Evolutionary conservation across 2,797 vertebrate species (phyloP), one percentile per base, ranked within the genome.

Genomic region (Onychomys arenicola): DNA sequence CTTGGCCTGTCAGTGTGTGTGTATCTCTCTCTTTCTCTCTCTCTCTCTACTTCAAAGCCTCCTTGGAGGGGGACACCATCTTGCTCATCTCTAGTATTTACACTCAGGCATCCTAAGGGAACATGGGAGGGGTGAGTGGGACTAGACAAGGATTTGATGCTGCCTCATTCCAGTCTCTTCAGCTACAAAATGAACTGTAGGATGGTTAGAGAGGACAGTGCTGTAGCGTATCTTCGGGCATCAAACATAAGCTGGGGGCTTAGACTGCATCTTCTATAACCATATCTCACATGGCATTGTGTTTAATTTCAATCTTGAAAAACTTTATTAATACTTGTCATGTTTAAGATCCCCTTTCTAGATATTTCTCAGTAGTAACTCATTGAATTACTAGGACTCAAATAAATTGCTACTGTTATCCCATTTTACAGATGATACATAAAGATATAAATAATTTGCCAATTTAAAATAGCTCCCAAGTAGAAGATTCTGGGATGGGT

Each of bases 311-410:
- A 80, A 59, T 10, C 52, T n/a, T 46, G 49, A 76, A 81, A 65
- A 8, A 61, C 9, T 89, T 71, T 52, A 43, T n/a, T 69, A 78
- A 80, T 75, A 52, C 7, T 94, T 34, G 17, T 6, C 6, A 69
- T 7, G 21, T 73, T 5, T 5, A 34, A 86, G 55, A 81, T n/a
- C 0, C 32, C 43, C 59, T 40, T 88, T 81, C 69, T 84, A 75
- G 81, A 52, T 37, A 23, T 83, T 93, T 81, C 77, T 76, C 46
- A 95, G 63, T 37, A 57, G 43, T 46, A 80, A 90, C 32, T 90
- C 43, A 32, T 34, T 93, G 91, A 76, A 59, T 89, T 75, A 73
- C 23, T 5, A 75, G 37, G 73, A 46, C 55, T 6, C 49, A 86
- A 59, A 57, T 21, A 52, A 4, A 25, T 40, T 25, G 43, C 23